Conservation (phyloP, 2,797 vertebrate genomes). For the Acipenser ruthenus region DNA sequence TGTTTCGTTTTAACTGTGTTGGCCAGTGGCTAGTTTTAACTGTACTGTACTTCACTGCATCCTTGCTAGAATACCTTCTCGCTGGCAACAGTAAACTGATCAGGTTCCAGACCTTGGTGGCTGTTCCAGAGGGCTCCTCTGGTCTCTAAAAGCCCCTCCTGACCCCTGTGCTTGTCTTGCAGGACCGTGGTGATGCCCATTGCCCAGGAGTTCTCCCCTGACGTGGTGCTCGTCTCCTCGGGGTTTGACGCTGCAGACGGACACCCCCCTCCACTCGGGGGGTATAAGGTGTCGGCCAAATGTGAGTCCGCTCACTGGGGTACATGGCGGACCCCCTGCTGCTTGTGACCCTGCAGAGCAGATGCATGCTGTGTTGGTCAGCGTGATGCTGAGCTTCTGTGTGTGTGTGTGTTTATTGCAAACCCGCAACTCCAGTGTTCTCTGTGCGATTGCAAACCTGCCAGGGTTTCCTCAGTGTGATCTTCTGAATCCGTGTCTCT, state of each 20-base stretch:
- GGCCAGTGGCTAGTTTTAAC: slow-evolving; percentile 39
- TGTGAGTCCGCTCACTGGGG: slow-evolving; percentile 60
- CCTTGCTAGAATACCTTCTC: too few species aligned
- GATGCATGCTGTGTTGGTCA: too few species aligned
- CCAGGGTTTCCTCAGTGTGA: too few species aligned
- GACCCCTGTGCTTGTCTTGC: slow-evolving; percentile 27
- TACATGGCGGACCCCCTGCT: too few species aligned
- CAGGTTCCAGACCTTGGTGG: slow-evolving; percentile 38
- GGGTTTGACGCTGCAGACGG: slow-evolving; percentile 85
- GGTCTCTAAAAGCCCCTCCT: not conserved
- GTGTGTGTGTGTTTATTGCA: too few species aligned
- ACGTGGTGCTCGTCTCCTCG: slow-evolving; percentile 85
- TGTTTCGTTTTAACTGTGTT: slow-evolving; percentile 37
- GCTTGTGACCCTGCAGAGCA: too few species aligned
- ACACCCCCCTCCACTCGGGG: slow-evolving; percentile 69
- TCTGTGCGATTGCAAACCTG: too few species aligned
- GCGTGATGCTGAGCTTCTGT: too few species aligned
- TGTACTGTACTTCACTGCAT: slow-evolving; percentile 28
- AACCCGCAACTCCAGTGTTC: too few species aligned
- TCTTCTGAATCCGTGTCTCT: too few species aligned
- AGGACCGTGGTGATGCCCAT: slow-evolving; percentile 92
- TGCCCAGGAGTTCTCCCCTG: slow-evolving; percentile 79
- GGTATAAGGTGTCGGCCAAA: slow-evolving; percentile 85
- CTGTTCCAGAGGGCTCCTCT: slow-evolving; percentile 28
- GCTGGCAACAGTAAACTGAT: slow-evolving; percentile 29